These are phyloP conservation scores for Phyllostomus hastatus DNA, from an alignment of 2,113 vertebrate species.

Conservation along the genomic window DNA sequence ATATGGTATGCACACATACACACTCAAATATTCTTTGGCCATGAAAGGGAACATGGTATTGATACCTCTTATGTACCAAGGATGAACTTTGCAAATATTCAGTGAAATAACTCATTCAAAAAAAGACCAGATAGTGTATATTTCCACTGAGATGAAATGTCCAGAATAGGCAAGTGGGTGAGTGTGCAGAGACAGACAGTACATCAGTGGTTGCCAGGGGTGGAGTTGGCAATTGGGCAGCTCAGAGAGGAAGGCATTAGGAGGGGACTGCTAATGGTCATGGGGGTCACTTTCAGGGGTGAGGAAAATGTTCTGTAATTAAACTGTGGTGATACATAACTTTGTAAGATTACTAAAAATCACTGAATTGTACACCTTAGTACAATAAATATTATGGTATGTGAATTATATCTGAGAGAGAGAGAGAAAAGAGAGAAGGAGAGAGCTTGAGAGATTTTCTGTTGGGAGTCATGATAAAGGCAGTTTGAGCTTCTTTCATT, in stretches of 20 bases:
- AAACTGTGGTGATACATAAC: not conserved
- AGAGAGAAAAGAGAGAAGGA: not conserved
- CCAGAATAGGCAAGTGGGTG: not conserved
- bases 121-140: not conserved
- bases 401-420: not conserved
- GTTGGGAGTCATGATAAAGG: not conserved
- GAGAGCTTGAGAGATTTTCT: not conserved
- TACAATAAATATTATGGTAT: not conserved
- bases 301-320: not conserved
- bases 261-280: not conserved
- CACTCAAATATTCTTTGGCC: not conserved
- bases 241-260: not conserved
- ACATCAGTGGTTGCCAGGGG: not conserved
- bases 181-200: not conserved
- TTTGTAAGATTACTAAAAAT: not conserved
- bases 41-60: not conserved
- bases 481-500: not conserved
- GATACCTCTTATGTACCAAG: not conserved
- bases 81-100: not conserved
- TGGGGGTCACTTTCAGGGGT: not conserved
- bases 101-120: not conserved
- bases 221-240: fast-evolving
- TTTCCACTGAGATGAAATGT: not conserved
- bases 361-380: not conserved
- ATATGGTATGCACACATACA: not conserved